These are phyloP conservation scores for Manis pentadactyla DNA, from an alignment of 2,797 vertebrate genomes.

Conservation along the genomic window DNA sequence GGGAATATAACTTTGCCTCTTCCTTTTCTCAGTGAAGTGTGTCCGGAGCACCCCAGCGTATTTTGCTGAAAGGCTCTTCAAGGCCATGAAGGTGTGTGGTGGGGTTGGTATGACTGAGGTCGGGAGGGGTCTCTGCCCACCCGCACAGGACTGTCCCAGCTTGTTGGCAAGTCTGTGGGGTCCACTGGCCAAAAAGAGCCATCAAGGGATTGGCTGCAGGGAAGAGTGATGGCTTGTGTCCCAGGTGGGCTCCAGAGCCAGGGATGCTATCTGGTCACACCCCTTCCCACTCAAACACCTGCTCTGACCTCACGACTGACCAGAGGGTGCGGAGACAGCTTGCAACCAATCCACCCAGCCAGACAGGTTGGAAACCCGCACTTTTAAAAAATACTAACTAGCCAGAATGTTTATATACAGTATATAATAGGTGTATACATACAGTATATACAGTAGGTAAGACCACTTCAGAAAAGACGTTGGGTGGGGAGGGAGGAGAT, in stretches of 20 bases:
- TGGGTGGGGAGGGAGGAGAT: background rate
- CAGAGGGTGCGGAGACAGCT: background rate
- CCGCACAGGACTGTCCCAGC: background rate
- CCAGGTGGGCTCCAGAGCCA: background rate
- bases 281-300: background rate
- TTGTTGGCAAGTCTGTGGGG: background rate
- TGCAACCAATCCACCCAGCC: accelerated
- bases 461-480: background rate
- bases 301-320: too few relatives aligned
- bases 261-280: too few relatives aligned
- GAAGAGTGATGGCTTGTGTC: background rate
- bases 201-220: background rate
- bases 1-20: background rate
- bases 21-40: slow-evolving; percentile 91
- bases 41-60: slow-evolving; percentile 94
- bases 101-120: accelerated
- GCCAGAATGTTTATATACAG: background rate
- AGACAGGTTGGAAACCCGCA: background rate
- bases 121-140: background rate
- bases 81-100: slow-evolving; percentile 96
- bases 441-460: background rate
- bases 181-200: background rate
- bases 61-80: slow-evolving; percentile 95
- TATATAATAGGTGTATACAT: too few relatives aligned
- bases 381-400: background rate